Evolutionary conservation across 2,797 vertebrate genomes (phyloP).

Genomic region (Alauda arvensis): DNA sequence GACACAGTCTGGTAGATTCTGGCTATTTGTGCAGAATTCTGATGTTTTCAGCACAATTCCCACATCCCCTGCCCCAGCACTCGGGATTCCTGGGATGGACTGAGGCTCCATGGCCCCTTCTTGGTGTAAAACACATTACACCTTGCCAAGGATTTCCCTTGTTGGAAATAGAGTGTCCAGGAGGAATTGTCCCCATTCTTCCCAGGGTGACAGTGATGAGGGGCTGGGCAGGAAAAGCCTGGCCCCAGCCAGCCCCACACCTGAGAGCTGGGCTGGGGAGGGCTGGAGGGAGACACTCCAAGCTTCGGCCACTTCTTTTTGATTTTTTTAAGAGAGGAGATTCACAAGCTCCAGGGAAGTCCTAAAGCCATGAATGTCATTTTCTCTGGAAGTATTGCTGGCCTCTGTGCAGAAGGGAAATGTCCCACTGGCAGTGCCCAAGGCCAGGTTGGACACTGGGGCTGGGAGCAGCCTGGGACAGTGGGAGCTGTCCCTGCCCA

Average conservation of each 20-base stretch:
- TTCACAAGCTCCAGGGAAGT: not conserved
- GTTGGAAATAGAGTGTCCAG: not conserved
- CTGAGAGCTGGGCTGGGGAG: not conserved
- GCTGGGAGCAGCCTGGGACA: not conserved
- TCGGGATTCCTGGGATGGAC: not conserved
- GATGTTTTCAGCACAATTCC: not conserved
- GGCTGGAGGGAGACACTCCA: not conserved
- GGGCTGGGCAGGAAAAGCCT: not conserved
- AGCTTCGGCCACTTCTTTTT: not conserved
- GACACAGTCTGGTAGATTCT: not conserved
- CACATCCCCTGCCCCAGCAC: not conserved
- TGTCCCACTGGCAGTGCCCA: not conserved
- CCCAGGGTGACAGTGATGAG: not conserved
- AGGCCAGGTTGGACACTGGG: not conserved
- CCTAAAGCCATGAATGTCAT: not conserved
- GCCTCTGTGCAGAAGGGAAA: not conserved
- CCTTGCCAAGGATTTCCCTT: not conserved
- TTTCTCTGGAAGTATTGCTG: not conserved
- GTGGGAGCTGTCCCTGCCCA: not conserved
- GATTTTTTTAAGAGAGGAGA: not conserved
- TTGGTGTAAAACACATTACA: not conserved
- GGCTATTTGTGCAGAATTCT: not conserved
- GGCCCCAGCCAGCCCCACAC: not conserved
- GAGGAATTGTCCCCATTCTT: not conserved
- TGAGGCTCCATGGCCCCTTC: not conserved